Conservation (phyloP, 2,888 invertebrate species). For the Incurvaria masculella region DNA sequence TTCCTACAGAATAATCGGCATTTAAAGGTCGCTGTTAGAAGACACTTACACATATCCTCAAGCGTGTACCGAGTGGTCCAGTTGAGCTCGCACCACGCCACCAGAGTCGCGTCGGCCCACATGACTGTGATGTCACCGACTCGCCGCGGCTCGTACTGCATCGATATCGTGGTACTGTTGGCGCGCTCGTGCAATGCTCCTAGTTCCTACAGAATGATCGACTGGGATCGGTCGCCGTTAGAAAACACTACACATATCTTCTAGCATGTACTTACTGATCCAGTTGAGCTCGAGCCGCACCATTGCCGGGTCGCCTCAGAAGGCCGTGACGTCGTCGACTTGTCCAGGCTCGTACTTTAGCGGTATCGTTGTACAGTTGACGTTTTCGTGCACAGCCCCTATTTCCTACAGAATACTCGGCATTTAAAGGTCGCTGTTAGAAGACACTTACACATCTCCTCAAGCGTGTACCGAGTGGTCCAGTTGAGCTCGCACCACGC, state of each 20-base stretch:
- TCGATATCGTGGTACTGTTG: slow-evolving; percentile 65
- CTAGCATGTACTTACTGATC: slow-evolving; percentile 65
- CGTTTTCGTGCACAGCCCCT: no score
- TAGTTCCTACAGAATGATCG: no score
- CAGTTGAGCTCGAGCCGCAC: slow-evolving; percentile 74
- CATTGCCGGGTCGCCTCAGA: slow-evolving; percentile 72
- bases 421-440: no score
- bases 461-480: slow-evolving; percentile 72
- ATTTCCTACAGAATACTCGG: no score
- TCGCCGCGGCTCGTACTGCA: slow-evolving; percentile 63
- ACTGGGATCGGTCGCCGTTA: no score
- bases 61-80: slow-evolving; percentile 71
- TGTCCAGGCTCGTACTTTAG: slow-evolving; percentile 65
- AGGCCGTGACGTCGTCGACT: slow-evolving; percentile 74
- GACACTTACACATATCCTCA: slow-evolving; percentile 72
- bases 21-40: background rate
- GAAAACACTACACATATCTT: slow-evolving; percentile 68
- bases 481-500: slow-evolving; percentile 82
- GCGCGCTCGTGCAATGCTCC: no score
- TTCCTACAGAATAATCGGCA: no score
- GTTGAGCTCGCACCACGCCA: slow-evolving; percentile 67
- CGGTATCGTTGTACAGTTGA: slow-evolving; percentile 65
- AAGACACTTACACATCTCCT: slow-evolving; percentile 92
- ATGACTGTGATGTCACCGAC: slow-evolving; percentile 77
- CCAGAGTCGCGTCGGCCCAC: slow-evolving; percentile 73